A percentile compares a stretch with the other conserved stretches of the same genome.
Evolutionary conservation across 2,797 vertebrate species (phyloP).

Genomic region (Acanthurus lineatus): DNA sequence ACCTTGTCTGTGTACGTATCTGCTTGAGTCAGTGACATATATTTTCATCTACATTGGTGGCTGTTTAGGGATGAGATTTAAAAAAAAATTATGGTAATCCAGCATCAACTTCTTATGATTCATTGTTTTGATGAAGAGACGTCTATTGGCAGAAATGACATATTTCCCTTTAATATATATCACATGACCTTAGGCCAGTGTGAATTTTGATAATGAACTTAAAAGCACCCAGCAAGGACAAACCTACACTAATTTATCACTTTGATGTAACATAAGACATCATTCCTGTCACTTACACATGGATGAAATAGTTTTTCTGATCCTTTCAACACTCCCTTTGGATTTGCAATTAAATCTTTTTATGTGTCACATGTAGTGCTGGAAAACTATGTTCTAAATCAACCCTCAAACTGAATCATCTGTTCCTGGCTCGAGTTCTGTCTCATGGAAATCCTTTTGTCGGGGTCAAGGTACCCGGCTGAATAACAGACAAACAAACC

Average conservation of each 20-base stretch:
- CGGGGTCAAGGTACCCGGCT: conserved; percentile 19
- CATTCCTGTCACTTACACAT: conserved; percentile 12
- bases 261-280: conserved; percentile 23
- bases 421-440: conserved; percentile 32
- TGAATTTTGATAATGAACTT: conserved; percentile 14
- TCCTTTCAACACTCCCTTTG: neutral
- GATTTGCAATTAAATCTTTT: conserved; percentile 21
- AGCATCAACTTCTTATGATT: no score
- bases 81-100: no score
- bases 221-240: neutral
- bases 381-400: conserved; percentile 40
- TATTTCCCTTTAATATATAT: no score
- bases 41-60: no score
- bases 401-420: conserved; percentile 28
- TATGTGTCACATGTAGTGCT: conserved; percentile 13
- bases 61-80: no score
- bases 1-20: no score
- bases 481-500: conserved; percentile 24
- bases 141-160: no score
- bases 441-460: conserved; percentile 27
- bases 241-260: neutral
- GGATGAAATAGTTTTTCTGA: neutral
- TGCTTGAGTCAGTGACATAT: no score
- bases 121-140: no score
- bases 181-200: neutral